Conservation (phyloP, 2,888 invertebrate species). For the Athalia circularis region DNA sequence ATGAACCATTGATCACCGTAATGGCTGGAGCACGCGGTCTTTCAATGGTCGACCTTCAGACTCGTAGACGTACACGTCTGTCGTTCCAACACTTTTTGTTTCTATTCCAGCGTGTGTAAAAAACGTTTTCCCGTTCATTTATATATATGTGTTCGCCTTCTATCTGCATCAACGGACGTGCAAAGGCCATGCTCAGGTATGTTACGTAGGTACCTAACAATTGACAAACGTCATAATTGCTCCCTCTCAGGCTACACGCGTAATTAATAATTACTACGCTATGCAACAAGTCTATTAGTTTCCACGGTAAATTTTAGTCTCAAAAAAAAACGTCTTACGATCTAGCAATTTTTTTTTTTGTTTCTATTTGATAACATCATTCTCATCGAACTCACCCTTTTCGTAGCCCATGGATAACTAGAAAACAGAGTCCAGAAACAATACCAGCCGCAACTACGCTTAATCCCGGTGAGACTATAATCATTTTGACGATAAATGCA, state of each 20-base stretch:
- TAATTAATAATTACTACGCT: too few species aligned
- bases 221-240: background rate
- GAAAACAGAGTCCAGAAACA: constrained; percentile 82
- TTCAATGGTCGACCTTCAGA: constrained; percentile 3
- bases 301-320: too few species aligned
- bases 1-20: constrained; percentile 9
- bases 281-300: too few species aligned
- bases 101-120: background rate
- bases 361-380: too few species aligned
- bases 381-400: constrained; percentile 75
- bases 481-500: constrained; percentile 64
- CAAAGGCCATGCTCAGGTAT: constrained; percentile 4
- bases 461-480: constrained; percentile 76
- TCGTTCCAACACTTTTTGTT: constrained; percentile 19
- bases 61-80: background rate
- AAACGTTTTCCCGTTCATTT: background rate
- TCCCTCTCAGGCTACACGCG: too few species aligned
- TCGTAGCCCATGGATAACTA: constrained; percentile 77
- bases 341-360: too few species aligned
- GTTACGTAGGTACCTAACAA: background rate
- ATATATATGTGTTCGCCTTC: background rate
- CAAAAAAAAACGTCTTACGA: too few species aligned
- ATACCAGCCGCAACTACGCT: constrained; percentile 82
- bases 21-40: constrained; percentile 4
- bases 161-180: constrained; percentile 20